These are phyloP conservation scores for Porites australiensis DNA, from an alignment of 64 coral and sea anemone species.

Conservation along the genomic window DNA sequence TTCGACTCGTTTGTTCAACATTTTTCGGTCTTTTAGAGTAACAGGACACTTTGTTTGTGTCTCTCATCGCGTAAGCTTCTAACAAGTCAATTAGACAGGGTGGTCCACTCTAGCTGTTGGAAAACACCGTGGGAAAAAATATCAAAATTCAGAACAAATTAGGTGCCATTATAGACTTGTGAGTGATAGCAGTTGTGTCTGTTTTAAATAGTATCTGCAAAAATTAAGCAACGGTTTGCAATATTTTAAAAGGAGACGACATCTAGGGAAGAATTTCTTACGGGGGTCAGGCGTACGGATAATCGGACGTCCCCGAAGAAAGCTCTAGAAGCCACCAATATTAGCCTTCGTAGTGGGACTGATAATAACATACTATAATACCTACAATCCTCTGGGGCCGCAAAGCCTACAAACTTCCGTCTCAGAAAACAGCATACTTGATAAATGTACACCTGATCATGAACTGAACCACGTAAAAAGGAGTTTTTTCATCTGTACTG, in stretches of 20 bases:
- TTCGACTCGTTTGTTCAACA: neutral
- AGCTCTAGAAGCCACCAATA: no score
- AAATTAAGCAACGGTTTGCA: neutral
- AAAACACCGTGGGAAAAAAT: constrained; percentile 22
- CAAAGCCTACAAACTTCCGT: no score
- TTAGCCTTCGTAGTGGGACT: no score
- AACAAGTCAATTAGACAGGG: constrained; percentile 31
- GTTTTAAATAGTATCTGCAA: neutral
- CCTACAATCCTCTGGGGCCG: no score
- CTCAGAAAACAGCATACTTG: no score
- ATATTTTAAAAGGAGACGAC: neutral
- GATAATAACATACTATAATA: no score
- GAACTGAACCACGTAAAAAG: no score
- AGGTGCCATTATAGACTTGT: neutral
- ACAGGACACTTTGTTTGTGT: constrained; percentile 18
- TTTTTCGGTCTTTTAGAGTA: constrained; percentile 48
- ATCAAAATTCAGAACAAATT: neutral
- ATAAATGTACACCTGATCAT: no score
- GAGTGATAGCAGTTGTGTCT: neutral
- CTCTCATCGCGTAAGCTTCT: constrained; percentile 16
- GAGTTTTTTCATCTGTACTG: no score
- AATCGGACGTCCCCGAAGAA: no score
- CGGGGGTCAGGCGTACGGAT: no score
- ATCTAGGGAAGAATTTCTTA: neutral
- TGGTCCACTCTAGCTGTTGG: neutral